Evolutionary conservation across 2,113 vertebrate genomes (phyloP).

Genomic region (Sapajus apella): DNA sequence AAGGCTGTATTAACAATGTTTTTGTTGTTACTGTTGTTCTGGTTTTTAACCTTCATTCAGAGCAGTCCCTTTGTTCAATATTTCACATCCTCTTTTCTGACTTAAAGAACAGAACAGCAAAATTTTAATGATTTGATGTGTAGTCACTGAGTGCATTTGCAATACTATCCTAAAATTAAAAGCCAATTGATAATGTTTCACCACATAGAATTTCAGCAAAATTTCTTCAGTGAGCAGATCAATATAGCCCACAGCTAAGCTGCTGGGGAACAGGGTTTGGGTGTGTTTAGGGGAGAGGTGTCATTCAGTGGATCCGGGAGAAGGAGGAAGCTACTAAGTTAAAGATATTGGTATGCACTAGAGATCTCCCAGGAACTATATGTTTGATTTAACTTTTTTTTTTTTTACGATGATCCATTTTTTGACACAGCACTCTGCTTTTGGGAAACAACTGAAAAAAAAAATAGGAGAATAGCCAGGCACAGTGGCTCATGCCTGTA

Average conservation of each 20-base stretch:
- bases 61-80: background rate
- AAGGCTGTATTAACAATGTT: background rate
- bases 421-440: background rate
- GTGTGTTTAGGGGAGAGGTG: no score
- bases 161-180: background rate
- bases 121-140: background rate
- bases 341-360: background rate
- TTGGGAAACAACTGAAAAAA: background rate
- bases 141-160: background rate
- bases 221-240: background rate
- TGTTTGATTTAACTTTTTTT: background rate
- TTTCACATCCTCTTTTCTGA: background rate
- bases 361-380: background rate
- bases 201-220: background rate
- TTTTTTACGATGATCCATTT: background rate
- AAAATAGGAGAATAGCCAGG: background rate
- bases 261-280: rapidly evolving
- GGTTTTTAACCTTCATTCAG: background rate
- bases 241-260: background rate
- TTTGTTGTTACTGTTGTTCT: background rate
- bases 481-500: no score
- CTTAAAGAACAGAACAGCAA: background rate
- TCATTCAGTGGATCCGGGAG: background rate
- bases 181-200: background rate
- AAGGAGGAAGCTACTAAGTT: background rate